Percentiles rank a stretch among this genome's conserved stretches.
Conservation (phyloP, 2,888 invertebrate genomes). For the Nymphalis c-album region DNA sequence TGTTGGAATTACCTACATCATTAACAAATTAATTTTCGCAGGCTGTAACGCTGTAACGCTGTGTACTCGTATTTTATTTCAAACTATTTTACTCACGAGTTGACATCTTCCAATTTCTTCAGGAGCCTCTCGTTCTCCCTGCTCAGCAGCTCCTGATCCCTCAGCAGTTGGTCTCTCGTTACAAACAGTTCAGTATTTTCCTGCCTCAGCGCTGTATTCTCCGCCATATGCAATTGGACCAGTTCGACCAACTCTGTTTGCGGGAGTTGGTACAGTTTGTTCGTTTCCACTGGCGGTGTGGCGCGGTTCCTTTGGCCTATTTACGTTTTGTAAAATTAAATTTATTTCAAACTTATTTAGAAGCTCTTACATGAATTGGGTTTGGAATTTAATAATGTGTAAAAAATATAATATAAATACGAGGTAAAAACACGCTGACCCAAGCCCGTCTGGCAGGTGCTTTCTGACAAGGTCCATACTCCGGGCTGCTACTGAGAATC, state of each 20-base stretch:
- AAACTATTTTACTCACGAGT: constrained; percentile 91
- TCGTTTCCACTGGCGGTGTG: constrained; percentile 85
- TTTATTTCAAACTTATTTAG: too few relatives aligned
- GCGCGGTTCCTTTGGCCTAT: constrained; percentile 59
- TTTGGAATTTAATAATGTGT: too few relatives aligned
- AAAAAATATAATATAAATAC: too few relatives aligned
- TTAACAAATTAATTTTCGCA: too few relatives aligned
- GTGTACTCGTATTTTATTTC: too few relatives aligned
- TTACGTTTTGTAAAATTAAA: neutral
- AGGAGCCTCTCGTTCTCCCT: constrained; percentile 94
- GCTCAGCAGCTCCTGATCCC: constrained; percentile 95
- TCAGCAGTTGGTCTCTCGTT: constrained; percentile 88
- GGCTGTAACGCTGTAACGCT: too few relatives aligned
- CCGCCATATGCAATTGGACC: constrained; percentile 91
- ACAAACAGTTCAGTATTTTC: constrained; percentile 93
- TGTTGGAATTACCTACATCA: too few relatives aligned
- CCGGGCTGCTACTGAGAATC: too few relatives aligned
- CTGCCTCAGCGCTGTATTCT: constrained; percentile 88
- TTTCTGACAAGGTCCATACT: too few relatives aligned
- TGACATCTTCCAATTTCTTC: constrained; percentile 93
- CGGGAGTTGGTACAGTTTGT: constrained; percentile 87
- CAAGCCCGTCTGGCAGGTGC: too few relatives aligned
- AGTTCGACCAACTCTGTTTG: constrained; percentile 91
- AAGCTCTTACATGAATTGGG: too few relatives aligned
- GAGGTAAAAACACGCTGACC: too few relatives aligned